Conservation (phyloP, 2,797 vertebrate species). For the Sebastes taczanowskii region DNA sequence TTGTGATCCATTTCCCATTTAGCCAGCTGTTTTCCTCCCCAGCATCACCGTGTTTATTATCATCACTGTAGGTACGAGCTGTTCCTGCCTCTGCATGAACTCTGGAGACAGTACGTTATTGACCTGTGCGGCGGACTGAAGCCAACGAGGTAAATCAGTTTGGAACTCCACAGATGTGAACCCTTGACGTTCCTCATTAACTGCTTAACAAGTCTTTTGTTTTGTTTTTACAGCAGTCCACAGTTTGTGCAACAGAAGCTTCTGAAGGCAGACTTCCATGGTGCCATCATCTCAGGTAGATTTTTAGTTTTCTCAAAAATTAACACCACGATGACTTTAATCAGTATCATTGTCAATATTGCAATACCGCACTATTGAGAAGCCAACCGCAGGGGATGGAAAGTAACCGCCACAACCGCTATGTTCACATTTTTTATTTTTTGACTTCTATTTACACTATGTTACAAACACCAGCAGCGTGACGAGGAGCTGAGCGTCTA, state of each 20-base stretch:
- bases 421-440: too few relatives aligned
- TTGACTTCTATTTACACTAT: too few relatives aligned
- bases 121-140: constrained; percentile 89
- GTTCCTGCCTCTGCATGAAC: constrained; percentile 90
- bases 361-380: too few relatives aligned
- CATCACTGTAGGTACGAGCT: constrained; percentile 83
- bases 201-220: neutral
- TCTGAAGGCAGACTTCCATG: constrained; percentile 95
- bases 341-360: neutral
- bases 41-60: neutral
- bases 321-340: neutral
- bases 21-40: neutral
- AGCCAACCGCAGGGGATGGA: too few relatives aligned
- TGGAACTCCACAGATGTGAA: neutral
- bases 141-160: constrained; percentile 77
- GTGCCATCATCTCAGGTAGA: constrained; percentile 88
- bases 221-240: constrained; percentile 79
- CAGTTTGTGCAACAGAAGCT: constrained; percentile 90
- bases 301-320: neutral
- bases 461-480: too few relatives aligned
- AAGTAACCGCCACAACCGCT: too few relatives aligned
- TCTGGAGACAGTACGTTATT: constrained; percentile 92
- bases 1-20: too few relatives aligned
- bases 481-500: too few relatives aligned
- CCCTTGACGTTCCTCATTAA: fast-evolving